These are phyloP conservation scores for Marmota monax DNA, from an alignment of 2,113 vertebrate species.

Conservation along the genomic window DNA sequence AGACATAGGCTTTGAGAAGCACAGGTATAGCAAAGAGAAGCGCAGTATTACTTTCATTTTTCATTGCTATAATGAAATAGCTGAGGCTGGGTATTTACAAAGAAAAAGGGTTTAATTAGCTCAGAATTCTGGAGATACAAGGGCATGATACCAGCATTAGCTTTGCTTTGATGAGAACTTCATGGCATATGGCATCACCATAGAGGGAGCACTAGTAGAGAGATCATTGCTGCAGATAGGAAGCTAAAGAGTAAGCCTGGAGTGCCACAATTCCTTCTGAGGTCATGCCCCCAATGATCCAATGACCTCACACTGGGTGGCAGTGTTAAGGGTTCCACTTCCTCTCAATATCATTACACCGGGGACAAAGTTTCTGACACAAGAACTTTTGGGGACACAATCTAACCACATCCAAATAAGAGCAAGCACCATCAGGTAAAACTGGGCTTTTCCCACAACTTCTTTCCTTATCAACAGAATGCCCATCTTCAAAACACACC, in stretches of 20 bases:
- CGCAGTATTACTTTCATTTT: not conserved
- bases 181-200: not conserved
- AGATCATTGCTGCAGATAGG: not conserved
- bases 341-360: not conserved
- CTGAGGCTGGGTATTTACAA: not conserved
- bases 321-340: not conserved
- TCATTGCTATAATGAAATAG: not conserved
- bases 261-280: not conserved
- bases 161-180: not conserved
- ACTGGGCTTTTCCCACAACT: rapidly evolving
- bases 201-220: not conserved
- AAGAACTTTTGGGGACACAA: not conserved
- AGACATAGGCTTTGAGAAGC: not conserved
- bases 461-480: not conserved
- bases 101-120: not conserved
- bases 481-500: not conserved
- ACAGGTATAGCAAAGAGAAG: not conserved
- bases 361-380: too few relatives aligned
- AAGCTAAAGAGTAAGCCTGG: not conserved
- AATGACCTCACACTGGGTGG: not conserved
- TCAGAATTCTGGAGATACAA: not conserved
- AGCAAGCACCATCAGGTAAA: not conserved
- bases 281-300: not conserved
- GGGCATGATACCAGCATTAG: not conserved
- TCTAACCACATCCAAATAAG: not conserved